Evolutionary conservation across 2,113 vertebrate genomes (phyloP), one percentile per base, ranked within the genome.

Genomic region (Gyps fulvus): DNA sequence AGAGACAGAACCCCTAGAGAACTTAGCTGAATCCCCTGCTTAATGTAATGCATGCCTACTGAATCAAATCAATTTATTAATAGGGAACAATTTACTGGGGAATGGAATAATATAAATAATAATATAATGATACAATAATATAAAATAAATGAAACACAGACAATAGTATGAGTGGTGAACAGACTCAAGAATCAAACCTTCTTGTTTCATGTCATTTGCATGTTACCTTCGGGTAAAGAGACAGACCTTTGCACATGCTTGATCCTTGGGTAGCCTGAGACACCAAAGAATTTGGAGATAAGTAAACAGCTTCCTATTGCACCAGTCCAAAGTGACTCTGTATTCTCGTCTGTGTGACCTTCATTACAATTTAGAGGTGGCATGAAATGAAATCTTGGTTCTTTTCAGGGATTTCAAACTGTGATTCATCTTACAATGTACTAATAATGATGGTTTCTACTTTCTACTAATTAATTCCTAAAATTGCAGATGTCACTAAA

Each of bases 391-490:
- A 94, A 40, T 40, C 84, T 67, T 67, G 27, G 67, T 91, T 63
- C 5, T 81, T 77, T 70, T 78, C n/a, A 43, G 38, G 23, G 42
- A 66, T 86, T 94, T 82, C 21, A 62, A 93, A 38, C 20, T 0
- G 0, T 59, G 38, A 55, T 62, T 93, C 20, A 52, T 84, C 52
- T 87, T 92, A 40, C 21, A 81, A 58, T 29, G 20, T 42, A 50
- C 11, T 78, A 54, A 69, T 25, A 21, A 65, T 61, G 8, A 52
- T 32, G 36, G 36, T 72, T 95, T 90, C 45, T 69, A 73, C 14
- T 55, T 95, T 94, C 55, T 67, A 58, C 20, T 78, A 77, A 58
- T 93, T 91, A 87, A 66, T 66, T 87, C 52, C 61, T 76, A 67
- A 95, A 92, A 90, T 47, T 88, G 42, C 25, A 94, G 55, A 55